Base-by-base conservation (phyloP, 2,888 invertebrate species). In the Caenorhabditis angaria region DNA sequence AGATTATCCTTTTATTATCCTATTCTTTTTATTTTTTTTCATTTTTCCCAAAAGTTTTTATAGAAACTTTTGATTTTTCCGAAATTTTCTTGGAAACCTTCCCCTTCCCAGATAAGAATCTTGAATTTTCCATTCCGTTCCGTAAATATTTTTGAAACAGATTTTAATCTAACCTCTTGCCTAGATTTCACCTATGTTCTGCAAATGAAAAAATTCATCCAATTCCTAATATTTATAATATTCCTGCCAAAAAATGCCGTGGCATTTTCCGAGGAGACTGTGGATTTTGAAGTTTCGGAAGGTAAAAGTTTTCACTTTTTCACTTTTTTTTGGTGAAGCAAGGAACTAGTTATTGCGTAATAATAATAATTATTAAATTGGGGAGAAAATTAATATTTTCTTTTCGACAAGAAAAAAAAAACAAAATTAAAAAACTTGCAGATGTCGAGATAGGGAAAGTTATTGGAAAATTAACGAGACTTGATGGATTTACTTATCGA, bases 371-470 rank as follows among this genome's bases (percentile, higher is more conserved):
- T 14, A 2, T 41, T 41, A 18, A 6, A 41, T 41, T 41, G 12
- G 12, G 32, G 32, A 32, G 12, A 32, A 32, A 8, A 5, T 12
- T 32, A 8, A 8, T 18, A 28, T n/a, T 35, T 1, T 28, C 29
- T 59, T 47, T 47, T 48, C 54, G 59, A 48, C 47, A 20, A 32
- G 10, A 41, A 53, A 18, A 25, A 20, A 20, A 29, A n/a, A 60
- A 32, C 56, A 50, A 61, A 58, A 27, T 47, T 58, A 53, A 59
- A 60, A 47, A 41, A 41, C 8, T 70, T 76, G 25, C 65, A 77
- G 77, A 74, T 65, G 73, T 68, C 1, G 54, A 56, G 10, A 55
- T 65, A 50, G 67, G 70, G 28, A 68, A 65, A 1, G 22, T 71
- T 18, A 71, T 77, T 27, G 77, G 70, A 0, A 28, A 29, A 6